These are phyloP conservation scores for Phenganax marumi DNA, from an alignment of 92 coral and sea anemone genomes.

Conservation along the genomic window DNA sequence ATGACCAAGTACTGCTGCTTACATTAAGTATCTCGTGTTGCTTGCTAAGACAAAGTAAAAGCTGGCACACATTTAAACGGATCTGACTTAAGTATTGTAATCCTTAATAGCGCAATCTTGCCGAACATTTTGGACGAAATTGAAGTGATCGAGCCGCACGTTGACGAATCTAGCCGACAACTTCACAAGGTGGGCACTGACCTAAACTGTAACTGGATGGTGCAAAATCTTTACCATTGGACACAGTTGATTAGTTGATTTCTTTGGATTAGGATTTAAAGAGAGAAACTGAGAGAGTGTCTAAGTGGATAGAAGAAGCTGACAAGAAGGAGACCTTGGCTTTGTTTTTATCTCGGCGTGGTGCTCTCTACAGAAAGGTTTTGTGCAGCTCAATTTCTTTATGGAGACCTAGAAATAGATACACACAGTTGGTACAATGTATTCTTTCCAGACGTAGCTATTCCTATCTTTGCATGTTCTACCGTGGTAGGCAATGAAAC, in stretches of 20 bases:
- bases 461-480: too few relatives aligned
- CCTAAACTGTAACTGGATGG: background rate
- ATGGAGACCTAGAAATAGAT: too few relatives aligned
- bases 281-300: slow-evolving; percentile 67
- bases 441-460: too few relatives aligned
- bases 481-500: too few relatives aligned
- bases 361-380: slow-evolving; percentile 93
- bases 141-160: slow-evolving; percentile 85
- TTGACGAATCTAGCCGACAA: slow-evolving; percentile 63
- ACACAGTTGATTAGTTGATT: background rate
- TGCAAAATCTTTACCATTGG: background rate
- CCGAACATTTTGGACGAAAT: slow-evolving; percentile 66
- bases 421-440: too few relatives aligned
- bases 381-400: background rate
- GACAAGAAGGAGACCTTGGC: slow-evolving; percentile 71
- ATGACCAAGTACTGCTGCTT: background rate
- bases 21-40: background rate
- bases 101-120: background rate
- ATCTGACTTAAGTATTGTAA: background rate
- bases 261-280: slow-evolving; percentile 58
- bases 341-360: slow-evolving; percentile 77
- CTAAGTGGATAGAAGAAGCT: slow-evolving; percentile 65
- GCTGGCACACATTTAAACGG: background rate
- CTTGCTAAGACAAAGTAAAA: background rate
- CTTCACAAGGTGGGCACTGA: slow-evolving; percentile 62